Percentiles rank a stretch among this genome's conserved stretches.
Evolutionary conservation across 2,888 invertebrate genomes (phyloP).

Genomic region (Drosophila kokeensis): DNA sequence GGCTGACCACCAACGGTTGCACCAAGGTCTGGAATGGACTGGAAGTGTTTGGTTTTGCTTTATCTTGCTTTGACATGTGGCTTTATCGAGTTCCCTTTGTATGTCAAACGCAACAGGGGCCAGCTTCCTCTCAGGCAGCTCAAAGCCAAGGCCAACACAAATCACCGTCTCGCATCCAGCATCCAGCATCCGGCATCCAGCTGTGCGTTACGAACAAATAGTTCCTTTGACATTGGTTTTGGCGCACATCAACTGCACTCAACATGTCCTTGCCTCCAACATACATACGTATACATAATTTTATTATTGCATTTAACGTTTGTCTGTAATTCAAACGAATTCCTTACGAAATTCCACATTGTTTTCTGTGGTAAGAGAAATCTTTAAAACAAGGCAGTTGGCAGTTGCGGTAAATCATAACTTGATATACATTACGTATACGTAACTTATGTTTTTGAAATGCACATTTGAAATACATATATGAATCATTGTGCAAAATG

Average conservation of each 20-base stretch:
- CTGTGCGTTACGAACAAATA: neutral
- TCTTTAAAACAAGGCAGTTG: neutral
- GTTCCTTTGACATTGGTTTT: neutral
- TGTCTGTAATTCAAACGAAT: neutral
- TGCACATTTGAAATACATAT: neutral
- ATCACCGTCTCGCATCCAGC: neutral
- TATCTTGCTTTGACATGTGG: constrained; percentile 8
- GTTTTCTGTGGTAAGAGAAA: too few relatives aligned
- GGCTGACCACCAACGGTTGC: neutral
- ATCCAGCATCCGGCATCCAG: neutral
- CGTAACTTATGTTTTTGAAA: neutral
- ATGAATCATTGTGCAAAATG: neutral
- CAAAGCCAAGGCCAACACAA: neutral
- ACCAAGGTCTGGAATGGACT: constrained; percentile 13
- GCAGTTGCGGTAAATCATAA: neutral
- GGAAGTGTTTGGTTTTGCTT: constrained; percentile 14
- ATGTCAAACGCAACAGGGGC: constrained; percentile 24
- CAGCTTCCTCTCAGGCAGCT: constrained; percentile 18
- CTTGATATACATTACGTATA: neutral
- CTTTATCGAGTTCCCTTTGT: constrained; percentile 10
- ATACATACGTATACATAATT: neutral
- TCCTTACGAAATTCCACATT: neutral
- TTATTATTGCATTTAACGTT: neutral
- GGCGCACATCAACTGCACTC: neutral
- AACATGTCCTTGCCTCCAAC: neutral